Percentiles rank a stretch among this genome's conserved stretches.
phyloP scores from a whole-genome alignment of 2,113 vertebrate genomes.

The Indicator indicator region DNA sequence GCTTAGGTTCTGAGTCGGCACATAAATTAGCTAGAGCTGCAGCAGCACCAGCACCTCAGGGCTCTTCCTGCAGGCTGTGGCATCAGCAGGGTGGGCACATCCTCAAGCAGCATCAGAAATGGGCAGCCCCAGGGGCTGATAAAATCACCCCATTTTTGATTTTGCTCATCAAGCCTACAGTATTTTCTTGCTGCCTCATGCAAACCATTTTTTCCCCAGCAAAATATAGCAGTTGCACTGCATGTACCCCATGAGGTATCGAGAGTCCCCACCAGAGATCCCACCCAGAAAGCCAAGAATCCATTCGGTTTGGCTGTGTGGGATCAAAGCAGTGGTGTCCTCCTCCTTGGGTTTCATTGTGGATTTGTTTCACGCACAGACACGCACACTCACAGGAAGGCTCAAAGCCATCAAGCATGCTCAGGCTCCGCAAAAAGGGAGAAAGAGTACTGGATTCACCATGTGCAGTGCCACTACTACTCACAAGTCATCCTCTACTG shows the following conservation, averaged over 20 bases:
- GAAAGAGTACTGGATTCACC: not conserved
- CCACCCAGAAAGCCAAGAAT: not conserved
- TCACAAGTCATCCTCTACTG: not conserved
- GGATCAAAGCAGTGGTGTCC: not conserved
- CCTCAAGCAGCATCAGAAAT: not conserved
- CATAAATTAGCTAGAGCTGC: not conserved
- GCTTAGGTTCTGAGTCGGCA: accelerated
- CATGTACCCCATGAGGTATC: accelerated
- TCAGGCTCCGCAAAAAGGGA: not conserved
- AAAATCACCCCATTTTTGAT: not conserved
- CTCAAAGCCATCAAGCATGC: accelerated
- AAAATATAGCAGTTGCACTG: accelerated
- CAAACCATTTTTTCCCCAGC: not conserved
- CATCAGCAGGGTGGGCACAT: not conserved
- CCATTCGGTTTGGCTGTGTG: not conserved
- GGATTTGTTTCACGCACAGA: not conserved
- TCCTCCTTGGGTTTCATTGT: not conserved
- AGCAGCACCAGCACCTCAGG: not conserved
- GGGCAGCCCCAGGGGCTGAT: not conserved
- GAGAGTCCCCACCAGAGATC: not conserved
- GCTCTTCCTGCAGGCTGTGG: accelerated
- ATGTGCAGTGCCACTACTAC: not conserved
- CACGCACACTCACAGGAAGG: not conserved
- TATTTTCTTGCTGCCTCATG: not conserved
- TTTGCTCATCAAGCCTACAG: accelerated